Percentiles rank a stretch among this genome's conserved stretches.
phyloP scores from a whole-genome alignment of 2,888 invertebrate species.

The Nebria salina region DNA sequence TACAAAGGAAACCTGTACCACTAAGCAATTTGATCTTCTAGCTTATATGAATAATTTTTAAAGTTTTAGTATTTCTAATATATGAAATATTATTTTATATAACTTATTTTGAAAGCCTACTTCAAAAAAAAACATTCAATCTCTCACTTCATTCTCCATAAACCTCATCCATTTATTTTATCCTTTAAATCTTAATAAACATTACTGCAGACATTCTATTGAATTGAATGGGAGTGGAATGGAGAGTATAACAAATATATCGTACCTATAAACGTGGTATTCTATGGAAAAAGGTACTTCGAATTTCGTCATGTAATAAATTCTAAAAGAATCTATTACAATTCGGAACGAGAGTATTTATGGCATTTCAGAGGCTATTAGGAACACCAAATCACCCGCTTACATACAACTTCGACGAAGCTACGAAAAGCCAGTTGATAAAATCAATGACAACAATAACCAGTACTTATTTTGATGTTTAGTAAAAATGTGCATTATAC shows the following conservation, averaged over 20 bases:
- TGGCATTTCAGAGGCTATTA: conserved; percentile 19
- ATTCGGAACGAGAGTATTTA: conserved; percentile 12
- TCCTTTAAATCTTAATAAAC: not conserved
- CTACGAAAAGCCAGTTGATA: conserved; percentile 3
- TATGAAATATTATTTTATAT: too few species aligned
- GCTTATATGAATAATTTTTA: too few species aligned
- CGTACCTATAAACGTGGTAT: not conserved
- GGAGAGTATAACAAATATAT: not conserved
- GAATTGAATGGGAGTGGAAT: not conserved
- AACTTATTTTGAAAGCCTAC: too few species aligned
- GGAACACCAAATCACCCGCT: conserved; percentile 13
- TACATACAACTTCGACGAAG: not conserved
- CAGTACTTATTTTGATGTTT: not conserved
- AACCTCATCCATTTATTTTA: not conserved
- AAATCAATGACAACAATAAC: not conserved
- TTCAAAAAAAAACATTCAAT: too few species aligned
- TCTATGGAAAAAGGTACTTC: not conserved
- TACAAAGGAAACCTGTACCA: too few species aligned
- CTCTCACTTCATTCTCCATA: not conserved
- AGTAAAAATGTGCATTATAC: too few species aligned
- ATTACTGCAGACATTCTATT: not conserved
- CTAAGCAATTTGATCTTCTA: too few species aligned
- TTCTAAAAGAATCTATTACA: conserved; percentile 16
- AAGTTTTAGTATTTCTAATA: too few species aligned
- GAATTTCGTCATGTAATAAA: conserved; percentile 14